These are phyloP conservation scores for Sebastes itinus DNA, from an alignment of 2,797 vertebrate species.

Conservation along the genomic window DNA sequence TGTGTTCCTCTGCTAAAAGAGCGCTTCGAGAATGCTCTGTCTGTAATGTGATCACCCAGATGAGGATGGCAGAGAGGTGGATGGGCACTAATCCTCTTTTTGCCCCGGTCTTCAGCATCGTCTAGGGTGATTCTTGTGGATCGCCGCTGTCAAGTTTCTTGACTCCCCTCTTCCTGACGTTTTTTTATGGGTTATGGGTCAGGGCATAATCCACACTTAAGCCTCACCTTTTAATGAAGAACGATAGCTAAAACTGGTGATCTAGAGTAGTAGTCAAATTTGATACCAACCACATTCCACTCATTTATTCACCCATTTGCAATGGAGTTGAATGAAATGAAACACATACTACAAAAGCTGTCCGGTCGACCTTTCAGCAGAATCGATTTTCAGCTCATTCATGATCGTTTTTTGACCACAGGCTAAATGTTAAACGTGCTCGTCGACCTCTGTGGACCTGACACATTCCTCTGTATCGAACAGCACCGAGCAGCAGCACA, in stretches of 20 bases:
- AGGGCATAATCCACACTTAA: constrained; percentile 13
- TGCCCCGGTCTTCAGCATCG: constrained; percentile 8
- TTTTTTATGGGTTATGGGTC: constrained; percentile 1
- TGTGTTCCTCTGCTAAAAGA: constrained; percentile 63
- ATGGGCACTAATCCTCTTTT: constrained; percentile 54
- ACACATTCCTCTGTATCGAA: constrained; percentile 65
- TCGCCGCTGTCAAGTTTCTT: constrained; percentile 33
- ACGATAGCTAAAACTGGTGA: constrained; percentile 1
- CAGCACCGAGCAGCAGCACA: constrained; percentile 50
- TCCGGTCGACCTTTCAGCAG: not conserved
- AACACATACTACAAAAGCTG: not conserved
- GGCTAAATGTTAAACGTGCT: constrained; percentile 43
- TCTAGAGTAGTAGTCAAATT: constrained; percentile 1
- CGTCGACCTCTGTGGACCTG: constrained; percentile 47
- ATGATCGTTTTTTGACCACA: constrained; percentile 34
- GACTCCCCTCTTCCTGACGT: not conserved
- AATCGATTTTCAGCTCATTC: constrained; percentile 20
- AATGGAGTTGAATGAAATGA: constrained; percentile 4
- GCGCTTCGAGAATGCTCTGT: constrained; percentile 53
- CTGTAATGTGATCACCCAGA: constrained; percentile 68
- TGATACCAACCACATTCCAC: not conserved
- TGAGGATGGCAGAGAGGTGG: constrained; percentile 52
- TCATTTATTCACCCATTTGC: not conserved
- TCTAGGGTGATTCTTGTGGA: constrained; percentile 44
- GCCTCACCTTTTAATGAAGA: constrained; percentile 22